Evolutionary conservation across 2,888 invertebrate species (phyloP), one percentile per base, ranked within the genome.

Genomic region (Cephus spinipes): DNA sequence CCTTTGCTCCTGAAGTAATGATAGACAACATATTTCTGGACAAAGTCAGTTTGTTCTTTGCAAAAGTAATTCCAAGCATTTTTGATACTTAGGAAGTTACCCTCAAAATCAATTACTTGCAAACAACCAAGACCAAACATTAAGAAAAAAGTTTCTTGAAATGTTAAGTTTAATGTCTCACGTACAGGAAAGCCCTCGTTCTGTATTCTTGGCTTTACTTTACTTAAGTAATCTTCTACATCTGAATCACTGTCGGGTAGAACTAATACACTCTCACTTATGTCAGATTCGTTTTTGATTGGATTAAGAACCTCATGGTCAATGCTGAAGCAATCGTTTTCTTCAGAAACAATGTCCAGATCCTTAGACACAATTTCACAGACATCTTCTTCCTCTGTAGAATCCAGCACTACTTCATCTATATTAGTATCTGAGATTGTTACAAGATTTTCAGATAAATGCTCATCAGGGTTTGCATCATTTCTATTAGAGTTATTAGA

Each of bases 1-100:
- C 97, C 97, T 91, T 96, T 97, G n/a, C 96, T 94, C 84, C 97
- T 94, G 88, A 96, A 96, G 91, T 97, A 96, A 90, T 97, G 95
- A 91, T 98, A 98, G 0, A 95, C 95, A 40, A 96, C 94, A 92
- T 98, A 96, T 87, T 94, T 95, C 73, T 92, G 92, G 12, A 94
- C 81, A 92, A 97, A 97, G 81, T 93, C 91, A 31, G 90, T 87
- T 86, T 96, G 94, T 30, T 92, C 91, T 75, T 93, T 89, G 75
- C 90, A 89, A 87, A 96, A 96, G 69, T 93, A 85, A 12, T 92
- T 89, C 94, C 96, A 94, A 69, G 94, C 92, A 79, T 93, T 90
- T 71, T 92, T 89, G 80, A 93, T 92, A 79, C 89, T 92, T 6
- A 96, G 87, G 74, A 92, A 80, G 77, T 92, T 92, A 33, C 93